phyloP scores from a whole-genome alignment of 2,113 vertebrate genomes.

The Ophthalmolycus amberensis region DNA sequence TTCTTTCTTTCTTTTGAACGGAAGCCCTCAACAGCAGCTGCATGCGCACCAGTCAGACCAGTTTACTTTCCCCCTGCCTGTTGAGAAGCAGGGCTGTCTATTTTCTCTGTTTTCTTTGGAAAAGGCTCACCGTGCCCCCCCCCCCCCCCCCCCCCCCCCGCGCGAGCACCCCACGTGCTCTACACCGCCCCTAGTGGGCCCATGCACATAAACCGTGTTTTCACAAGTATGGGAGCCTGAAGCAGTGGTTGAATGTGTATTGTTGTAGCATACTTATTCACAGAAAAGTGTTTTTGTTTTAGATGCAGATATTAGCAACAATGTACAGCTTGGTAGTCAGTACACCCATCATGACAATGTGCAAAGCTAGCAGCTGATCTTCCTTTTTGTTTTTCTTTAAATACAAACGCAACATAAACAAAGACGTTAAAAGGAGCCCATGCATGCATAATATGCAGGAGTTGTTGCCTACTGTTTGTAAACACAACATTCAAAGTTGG shows the following conservation, averaged over 20 bases:
- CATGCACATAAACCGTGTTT: conserved; percentile 20
- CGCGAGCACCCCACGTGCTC: not conserved
- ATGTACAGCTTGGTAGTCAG: not conserved
- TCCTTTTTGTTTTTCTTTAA: not conserved
- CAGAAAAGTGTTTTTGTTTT: not conserved
- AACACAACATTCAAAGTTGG: not conserved
- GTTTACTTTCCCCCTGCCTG: conserved; percentile 46
- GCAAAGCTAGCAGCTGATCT: not conserved
- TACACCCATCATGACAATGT: not conserved
- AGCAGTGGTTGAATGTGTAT: not conserved
- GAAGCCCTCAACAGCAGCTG: conserved; percentile 31
- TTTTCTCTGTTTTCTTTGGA: conserved; percentile 47
- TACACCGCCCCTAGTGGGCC: conserved; percentile 19
- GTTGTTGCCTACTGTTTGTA: not conserved
- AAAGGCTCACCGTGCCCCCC: conserved; percentile 1
- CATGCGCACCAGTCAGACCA: conserved; percentile 59
- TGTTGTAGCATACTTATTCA: not conserved
- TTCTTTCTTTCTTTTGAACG: not conserved
- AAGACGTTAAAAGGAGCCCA: not conserved
- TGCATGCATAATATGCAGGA: not conserved
- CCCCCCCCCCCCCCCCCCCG: not conserved
- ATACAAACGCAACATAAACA: not conserved
- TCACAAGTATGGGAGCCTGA: conserved; percentile 1
- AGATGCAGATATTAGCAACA: not conserved
- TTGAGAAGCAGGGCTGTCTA: conserved; percentile 36